Evolutionary conservation across 2,797 vertebrate species (phyloP), one percentile per base, ranked within the genome.

Genomic region (Argentina silus): DNA sequence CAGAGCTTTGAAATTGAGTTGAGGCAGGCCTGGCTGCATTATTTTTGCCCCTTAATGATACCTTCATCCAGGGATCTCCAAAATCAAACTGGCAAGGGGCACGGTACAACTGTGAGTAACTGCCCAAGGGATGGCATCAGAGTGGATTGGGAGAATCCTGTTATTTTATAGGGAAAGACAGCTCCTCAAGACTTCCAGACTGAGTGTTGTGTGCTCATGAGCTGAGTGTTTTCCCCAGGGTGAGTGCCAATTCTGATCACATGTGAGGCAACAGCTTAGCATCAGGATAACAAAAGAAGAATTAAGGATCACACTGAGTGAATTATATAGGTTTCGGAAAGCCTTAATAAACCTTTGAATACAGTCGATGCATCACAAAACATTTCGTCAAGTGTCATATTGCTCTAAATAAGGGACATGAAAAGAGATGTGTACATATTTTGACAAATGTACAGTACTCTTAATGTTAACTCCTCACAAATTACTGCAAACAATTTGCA

Each of bases 1-100:
- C 45, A 50, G 50, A 50, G 57, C 59, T 62, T 63, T 71, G 47
- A 50, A 44, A 61, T 12, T 47, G 23, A 62, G 15, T 7, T 62
- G 47, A 14, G 51, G 44, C 27, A 21, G 47, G 64, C 47, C 19
- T 27, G 55, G 6, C 36, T 17, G n/a, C 42, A 0, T 42, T 60
- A 45, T 60, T 27, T 53, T 65, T 48, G 10, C 44, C 43, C 17
- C 42, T 44, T 68, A 72, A 72, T 77, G 59, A 67, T 44, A 72
- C 47, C 47, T 44, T 61, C 50, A 66, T 51, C 51, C 17, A 21
- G 51, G 21, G 62, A 76, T 57, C 45, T 68, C 64, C 48, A 21
- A 42, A 72, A 53, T 77, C 56, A 63, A 66, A 67, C 70, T 45
- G 36, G 47, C 50, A 45, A 17, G 47, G 50, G 27, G 61, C 47